A percentile compares a stretch with the other conserved stretches of the same genome.
These are phyloP conservation scores for Phoxinus phoxinus DNA, from an alignment of 2,113 vertebrate genomes.

Conservation along the genomic window DNA sequence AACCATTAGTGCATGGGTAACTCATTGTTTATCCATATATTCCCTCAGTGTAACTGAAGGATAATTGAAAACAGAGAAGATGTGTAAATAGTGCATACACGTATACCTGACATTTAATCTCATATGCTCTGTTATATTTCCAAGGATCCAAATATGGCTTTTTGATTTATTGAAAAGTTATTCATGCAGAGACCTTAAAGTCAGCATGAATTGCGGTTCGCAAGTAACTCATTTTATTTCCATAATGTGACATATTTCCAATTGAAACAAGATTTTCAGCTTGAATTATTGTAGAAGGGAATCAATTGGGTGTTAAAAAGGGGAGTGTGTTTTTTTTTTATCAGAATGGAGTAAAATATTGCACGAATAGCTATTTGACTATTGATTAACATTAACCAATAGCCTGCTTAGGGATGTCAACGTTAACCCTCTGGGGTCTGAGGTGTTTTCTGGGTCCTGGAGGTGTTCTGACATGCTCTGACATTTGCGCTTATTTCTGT, in stretches of 20 bases:
- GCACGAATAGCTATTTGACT: neutral
- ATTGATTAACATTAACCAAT: neutral
- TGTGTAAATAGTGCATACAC: neutral
- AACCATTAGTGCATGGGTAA: slow-evolving; percentile 3
- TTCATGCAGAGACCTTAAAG: slow-evolving; percentile 1
- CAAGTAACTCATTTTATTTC: neutral
- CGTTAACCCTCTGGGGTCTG: too few relatives aligned
- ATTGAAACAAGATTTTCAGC: slow-evolving; percentile 12
- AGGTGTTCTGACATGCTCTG: too few relatives aligned
- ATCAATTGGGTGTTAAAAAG: neutral
- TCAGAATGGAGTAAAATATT: neutral
- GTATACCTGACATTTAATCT: neutral
- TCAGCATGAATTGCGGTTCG: neutral
- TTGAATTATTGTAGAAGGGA: neutral
- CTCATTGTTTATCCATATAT: slow-evolving; percentile 29
- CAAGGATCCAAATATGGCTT: neutral
- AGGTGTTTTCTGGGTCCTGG: too few relatives aligned
- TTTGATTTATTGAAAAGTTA: slow-evolving; percentile 8
- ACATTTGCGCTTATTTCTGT: too few relatives aligned
- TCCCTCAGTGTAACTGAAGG: neutral
- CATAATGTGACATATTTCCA: slow-evolving; percentile 1
- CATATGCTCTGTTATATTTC: neutral
- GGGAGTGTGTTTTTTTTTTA: neutral
- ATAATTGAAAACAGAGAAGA: neutral
- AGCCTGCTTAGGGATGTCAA: neutral